Conservation (phyloP, 2,888 invertebrate genomes). For the Bruchidius siliquastri region DNA sequence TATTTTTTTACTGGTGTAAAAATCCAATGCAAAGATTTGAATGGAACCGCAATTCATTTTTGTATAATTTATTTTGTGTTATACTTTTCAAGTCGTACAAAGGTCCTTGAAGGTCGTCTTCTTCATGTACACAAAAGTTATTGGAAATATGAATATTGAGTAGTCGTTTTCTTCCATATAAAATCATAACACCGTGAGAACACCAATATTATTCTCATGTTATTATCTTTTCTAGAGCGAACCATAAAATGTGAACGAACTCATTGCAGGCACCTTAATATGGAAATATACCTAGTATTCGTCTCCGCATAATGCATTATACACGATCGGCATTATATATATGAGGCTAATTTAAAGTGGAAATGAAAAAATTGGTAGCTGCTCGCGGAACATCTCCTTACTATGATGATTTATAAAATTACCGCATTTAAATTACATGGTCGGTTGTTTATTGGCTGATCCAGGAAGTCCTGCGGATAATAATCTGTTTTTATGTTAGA, state of each 20-base stretch:
- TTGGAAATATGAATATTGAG: background rate
- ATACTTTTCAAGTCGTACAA: no score
- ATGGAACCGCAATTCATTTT: no score
- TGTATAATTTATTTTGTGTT: no score
- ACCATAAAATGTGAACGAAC: background rate
- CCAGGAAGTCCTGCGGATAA: slow-evolving; percentile 4
- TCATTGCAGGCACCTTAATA: background rate
- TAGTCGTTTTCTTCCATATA: background rate
- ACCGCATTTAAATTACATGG: background rate
- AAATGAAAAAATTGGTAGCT: background rate
- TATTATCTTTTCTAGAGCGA: background rate
- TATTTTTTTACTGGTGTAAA: no score
- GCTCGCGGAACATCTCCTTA: background rate
- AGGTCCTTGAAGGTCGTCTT: no score
- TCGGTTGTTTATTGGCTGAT: slow-evolving; percentile 2
- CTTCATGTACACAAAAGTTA: background rate
- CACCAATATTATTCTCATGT: background rate
- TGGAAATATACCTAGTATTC: background rate
- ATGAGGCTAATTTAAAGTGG: background rate
- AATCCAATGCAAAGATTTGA: no score
- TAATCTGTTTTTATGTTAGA: slow-evolving; percentile 1
- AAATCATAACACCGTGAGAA: background rate
- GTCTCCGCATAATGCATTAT: background rate
- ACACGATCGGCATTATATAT: background rate
- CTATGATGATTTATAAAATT: background rate